Conservation (phyloP, 1,140 invertebrate genomes). For the Drosophila teissieri region DNA sequence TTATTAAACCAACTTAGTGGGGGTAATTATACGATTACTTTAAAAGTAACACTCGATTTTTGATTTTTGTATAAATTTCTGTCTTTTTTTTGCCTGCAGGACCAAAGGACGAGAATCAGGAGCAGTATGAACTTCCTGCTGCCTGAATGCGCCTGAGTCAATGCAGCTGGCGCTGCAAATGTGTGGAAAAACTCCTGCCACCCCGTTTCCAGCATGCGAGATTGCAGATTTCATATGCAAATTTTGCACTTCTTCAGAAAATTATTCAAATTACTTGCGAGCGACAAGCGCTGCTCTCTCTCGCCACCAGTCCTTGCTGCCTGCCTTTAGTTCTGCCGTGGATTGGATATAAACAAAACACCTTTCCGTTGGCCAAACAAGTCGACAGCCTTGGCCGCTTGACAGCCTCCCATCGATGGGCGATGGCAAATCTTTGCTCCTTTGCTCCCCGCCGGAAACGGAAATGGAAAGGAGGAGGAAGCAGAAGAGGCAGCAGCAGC, state of each 20-base stretch:
- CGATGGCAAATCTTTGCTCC: constrained; percentile 37
- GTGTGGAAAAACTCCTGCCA: constrained; percentile 54
- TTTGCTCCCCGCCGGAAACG: constrained; percentile 10
- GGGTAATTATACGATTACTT: no score
- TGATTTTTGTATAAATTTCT: no score
- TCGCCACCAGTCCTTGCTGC: constrained; percentile 24
- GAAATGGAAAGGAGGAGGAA: not conserved
- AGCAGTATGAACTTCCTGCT: constrained; percentile 45
- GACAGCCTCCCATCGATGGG: constrained; percentile 45
- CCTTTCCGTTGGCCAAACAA: constrained; percentile 33
- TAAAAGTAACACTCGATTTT: no score
- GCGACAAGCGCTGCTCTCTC: constrained; percentile 30
- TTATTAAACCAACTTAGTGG: no score
- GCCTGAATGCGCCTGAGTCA: constrained; percentile 53
- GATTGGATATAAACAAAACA: constrained; percentile 50
- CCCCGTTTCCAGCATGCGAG: constrained; percentile 40
- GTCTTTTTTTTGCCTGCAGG: constrained; percentile 9
- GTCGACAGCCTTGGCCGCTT: constrained; percentile 70
- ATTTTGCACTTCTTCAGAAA: constrained; percentile 76
- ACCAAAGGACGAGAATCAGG: constrained; percentile 39
- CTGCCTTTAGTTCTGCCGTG: constrained; percentile 5
- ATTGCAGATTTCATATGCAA: constrained; percentile 80
- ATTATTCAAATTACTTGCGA: constrained; percentile 79
- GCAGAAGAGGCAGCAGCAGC: not conserved
- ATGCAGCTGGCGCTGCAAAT: constrained; percentile 56